Evolutionary conservation across 2,888 invertebrate species (phyloP).

Genomic region (Lasius platythorax): DNA sequence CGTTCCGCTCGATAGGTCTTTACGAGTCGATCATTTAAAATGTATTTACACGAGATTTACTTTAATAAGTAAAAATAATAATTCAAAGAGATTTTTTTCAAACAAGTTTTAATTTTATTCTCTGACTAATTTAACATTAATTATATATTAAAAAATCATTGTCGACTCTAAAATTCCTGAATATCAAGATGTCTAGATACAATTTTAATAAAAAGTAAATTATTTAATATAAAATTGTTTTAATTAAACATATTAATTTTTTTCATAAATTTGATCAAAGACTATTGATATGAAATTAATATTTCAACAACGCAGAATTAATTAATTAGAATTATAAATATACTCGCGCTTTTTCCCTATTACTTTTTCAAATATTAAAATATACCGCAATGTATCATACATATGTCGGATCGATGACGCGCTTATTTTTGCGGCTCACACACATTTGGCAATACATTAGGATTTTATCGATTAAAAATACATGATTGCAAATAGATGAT

Average conservation of each 20-base stretch:
- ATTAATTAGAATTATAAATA: background rate
- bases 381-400: background rate
- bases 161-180: background rate
- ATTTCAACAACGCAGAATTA: background rate
- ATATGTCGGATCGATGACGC: background rate
- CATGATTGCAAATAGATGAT: background rate
- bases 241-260: slow-evolving; percentile 3
- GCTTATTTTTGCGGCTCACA: background rate
- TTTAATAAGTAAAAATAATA: background rate
- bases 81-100: background rate
- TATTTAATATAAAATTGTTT: slow-evolving; percentile 17
- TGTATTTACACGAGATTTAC: slow-evolving; percentile 65
- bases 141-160: background rate
- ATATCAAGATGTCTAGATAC: background rate
- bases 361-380: slow-evolving; percentile 33
- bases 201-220: background rate
- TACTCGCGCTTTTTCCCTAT: background rate
- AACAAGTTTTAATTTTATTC: background rate
- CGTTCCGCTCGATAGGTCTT: slow-evolving; percentile 72
- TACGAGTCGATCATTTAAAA: slow-evolving; percentile 70
- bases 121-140: background rate
- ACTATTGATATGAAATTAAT: slow-evolving; percentile 3
- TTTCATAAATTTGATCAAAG: slow-evolving; percentile 1
- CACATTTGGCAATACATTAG: background rate
- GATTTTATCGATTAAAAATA: slow-evolving; percentile 8